Evolutionary conservation across 2,888 invertebrate genomes (phyloP).

Genomic region (Loripinus fragilis): DNA sequence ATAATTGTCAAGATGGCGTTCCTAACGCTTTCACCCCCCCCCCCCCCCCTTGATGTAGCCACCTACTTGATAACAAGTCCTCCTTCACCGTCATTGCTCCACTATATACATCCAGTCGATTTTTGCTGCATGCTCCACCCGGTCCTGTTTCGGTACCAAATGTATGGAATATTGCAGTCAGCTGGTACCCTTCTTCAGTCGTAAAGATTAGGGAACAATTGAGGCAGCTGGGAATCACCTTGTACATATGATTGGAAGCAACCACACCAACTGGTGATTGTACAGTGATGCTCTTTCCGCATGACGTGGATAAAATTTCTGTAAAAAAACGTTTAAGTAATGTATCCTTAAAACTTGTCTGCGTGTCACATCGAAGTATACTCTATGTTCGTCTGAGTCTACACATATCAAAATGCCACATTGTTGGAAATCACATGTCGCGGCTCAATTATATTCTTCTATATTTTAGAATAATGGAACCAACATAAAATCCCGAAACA

Average conservation of each 20-base stretch:
- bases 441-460: too few relatives aligned
- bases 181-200: background rate
- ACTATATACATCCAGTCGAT: conserved; percentile 11
- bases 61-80: conserved; percentile 12
- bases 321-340: conserved; percentile 8
- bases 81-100: background rate
- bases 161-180: background rate
- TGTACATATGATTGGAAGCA: conserved; percentile 1
- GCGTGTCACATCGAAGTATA: too few relatives aligned
- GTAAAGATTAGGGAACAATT: background rate
- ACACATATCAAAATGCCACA: too few relatives aligned
- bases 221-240: background rate
- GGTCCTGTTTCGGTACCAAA: background rate
- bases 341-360: too few relatives aligned
- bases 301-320: background rate
- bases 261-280: background rate
- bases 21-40: too few relatives aligned
- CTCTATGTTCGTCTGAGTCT: too few relatives aligned
- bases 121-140: background rate
- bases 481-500: too few relatives aligned
- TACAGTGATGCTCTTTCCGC: background rate
- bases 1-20: too few relatives aligned
- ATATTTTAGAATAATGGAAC: too few relatives aligned
- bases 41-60: too few relatives aligned
- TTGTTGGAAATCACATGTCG: too few relatives aligned